phyloP scores from a whole-genome alignment of 1,140 invertebrate species.

The Pemphigus obesinymphae region DNA sequence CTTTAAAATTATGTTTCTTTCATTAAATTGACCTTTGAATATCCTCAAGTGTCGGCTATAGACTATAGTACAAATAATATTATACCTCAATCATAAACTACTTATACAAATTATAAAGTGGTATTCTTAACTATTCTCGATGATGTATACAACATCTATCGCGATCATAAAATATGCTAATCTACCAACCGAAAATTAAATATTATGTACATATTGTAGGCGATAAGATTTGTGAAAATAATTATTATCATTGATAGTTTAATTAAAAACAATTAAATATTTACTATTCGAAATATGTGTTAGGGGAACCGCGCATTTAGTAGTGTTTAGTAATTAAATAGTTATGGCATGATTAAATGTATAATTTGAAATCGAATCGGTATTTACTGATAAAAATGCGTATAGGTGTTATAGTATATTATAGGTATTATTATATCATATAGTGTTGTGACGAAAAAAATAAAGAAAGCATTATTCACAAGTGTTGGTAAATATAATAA shows the following conservation, averaged over 20 bases:
- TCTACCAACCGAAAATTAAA: background rate
- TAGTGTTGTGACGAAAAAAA: background rate
- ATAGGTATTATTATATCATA: background rate
- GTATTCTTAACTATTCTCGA: background rate
- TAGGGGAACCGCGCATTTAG: too few species aligned
- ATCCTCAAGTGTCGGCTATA: background rate
- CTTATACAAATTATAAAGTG: background rate
- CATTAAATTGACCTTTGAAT: background rate
- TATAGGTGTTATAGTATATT: background rate
- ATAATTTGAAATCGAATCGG: background rate
- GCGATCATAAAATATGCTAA: background rate
- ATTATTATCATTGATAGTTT: background rate
- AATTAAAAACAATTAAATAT: background rate
- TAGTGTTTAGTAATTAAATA: background rate
- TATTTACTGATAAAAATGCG: background rate
- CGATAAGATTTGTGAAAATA: background rate
- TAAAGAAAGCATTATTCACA: background rate
- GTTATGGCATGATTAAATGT: background rate
- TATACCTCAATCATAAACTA: background rate
- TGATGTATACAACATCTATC: background rate
- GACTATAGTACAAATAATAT: background rate
- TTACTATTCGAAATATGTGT: background rate
- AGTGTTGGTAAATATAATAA: background rate
- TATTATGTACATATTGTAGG: background rate
- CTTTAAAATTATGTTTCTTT: background rate